These are phyloP conservation scores for Synanthedon tipuliformis DNA, from an alignment of 2,888 invertebrate species.

Conservation along the genomic window DNA sequence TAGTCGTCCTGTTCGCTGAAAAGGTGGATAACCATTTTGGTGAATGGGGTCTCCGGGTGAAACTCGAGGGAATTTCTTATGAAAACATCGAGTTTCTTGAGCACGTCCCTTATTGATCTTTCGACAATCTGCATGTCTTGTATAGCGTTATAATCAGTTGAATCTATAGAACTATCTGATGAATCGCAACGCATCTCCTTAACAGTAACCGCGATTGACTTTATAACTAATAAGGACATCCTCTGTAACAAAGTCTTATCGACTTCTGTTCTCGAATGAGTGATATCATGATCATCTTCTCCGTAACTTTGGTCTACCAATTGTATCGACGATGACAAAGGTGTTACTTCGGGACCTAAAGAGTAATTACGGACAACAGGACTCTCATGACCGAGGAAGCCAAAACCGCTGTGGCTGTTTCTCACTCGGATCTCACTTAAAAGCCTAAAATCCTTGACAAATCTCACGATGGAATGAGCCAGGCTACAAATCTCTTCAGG, in stretches of 20 bases:
- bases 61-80: constrained; percentile 85
- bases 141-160: constrained; percentile 86
- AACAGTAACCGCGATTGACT: constrained; percentile 89
- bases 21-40: constrained; percentile 87
- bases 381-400: constrained; percentile 57
- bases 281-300: constrained; percentile 43
- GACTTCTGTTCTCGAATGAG: constrained; percentile 63
- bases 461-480: constrained; percentile 86
- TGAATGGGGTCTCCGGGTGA: constrained; percentile 88
- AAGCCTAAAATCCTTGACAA: constrained; percentile 86
- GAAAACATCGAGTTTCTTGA: constrained; percentile 84
- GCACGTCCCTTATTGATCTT: constrained; percentile 84
- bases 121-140: constrained; percentile 92
- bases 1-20: constrained; percentile 94
- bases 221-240: constrained; percentile 86
- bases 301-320: constrained; percentile 60
- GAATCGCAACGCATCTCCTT: constrained; percentile 91
- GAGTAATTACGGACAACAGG: constrained; percentile 44
- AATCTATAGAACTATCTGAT: constrained; percentile 85
- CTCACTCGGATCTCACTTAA: constrained; percentile 68
- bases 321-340: constrained; percentile 47
- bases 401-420: constrained; percentile 54
- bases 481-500: constrained; percentile 90
- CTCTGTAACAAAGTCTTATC: constrained; percentile 86
- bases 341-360: constrained; percentile 40